A percentile compares a stretch with the other conserved stretches of the same genome.
Evolutionary conservation across 2,113 vertebrate species (phyloP).

Genomic region (Octodon degus): DNA sequence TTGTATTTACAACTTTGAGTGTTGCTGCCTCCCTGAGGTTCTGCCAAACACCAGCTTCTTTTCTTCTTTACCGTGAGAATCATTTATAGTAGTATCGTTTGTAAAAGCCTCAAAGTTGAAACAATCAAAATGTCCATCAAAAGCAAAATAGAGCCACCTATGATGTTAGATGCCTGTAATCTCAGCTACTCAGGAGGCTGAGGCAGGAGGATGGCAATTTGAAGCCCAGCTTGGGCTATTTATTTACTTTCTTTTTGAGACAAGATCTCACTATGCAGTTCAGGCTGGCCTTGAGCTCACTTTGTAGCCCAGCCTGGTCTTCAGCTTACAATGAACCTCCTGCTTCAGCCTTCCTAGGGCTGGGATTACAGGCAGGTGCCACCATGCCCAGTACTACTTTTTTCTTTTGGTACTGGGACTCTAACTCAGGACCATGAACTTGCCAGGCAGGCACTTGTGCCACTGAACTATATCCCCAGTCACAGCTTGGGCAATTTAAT

Average conservation of each 20-base stretch:
- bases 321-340: too few species aligned
- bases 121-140: conserved; percentile 39
- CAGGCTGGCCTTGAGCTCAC: too few species aligned
- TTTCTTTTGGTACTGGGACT: too few species aligned
- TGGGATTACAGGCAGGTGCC: too few species aligned
- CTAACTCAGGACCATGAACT: too few species aligned
- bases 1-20: neutral
- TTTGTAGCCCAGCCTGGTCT: too few species aligned
- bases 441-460: too few species aligned
- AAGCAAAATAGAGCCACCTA: neutral
- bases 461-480: too few species aligned
- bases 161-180: neutral
- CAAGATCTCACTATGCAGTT: too few species aligned
- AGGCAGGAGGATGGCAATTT: neutral
- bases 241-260: neutral
- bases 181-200: neutral
- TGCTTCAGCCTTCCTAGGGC: too few species aligned
- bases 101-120: conserved; percentile 36
- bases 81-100: conserved; percentile 12
- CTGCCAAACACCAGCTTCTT: neutral
- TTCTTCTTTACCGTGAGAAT: conserved; percentile 23
- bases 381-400: too few species aligned
- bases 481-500: neutral
- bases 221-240: neutral
- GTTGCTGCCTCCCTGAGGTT: neutral